Evolutionary conservation across 2,797 vertebrate species (phyloP), one percentile per base, ranked within the genome.

Genomic region (Coracias cyanogaster): DNA sequence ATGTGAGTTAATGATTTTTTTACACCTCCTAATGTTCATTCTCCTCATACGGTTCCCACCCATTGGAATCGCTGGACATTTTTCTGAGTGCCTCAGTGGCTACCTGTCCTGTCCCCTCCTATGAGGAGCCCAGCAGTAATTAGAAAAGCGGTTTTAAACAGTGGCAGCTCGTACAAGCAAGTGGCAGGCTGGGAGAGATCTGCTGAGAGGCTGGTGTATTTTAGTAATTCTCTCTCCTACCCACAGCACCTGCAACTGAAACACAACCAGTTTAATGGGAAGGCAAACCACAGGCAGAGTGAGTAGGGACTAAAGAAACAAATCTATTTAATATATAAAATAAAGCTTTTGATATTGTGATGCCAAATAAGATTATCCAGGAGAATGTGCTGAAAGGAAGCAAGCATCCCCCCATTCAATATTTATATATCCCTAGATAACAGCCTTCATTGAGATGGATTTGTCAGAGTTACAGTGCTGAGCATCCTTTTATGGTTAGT

Each of bases 351-450:
- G 91, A 84, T 90, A 93, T 65, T 85, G 83, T 52, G 52, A 85
- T 92, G 82, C 74, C 86, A 74, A 96, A 92, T 51, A 83, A 83
- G 83, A 95, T 95, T 93, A 95, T 80, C 78, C 74, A 74, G 61
- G 74, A 94, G 78, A 87, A 80, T 76, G 82, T 94, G 85, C 65
- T 86, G 91, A 92, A 96, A 95, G 88, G 84, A 92, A 96, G 86
- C 86, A 87, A 89, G 83, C 45, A 74, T 92, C 78, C 92, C n/a
- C 52, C 77, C 71, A 87, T 95, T 90, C 90, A 95, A 54, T 94
- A 93, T 95, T 97, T 95, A 96, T 92, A 46, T 55, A 84, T 94
- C 96, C 93, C 93, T 37, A 74, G 94, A 92, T 85, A 96, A 87
- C 71, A 92, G 64, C 73, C 74, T 95, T 96, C 93, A 94, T 24